Base-by-base conservation (phyloP, 2,113 vertebrate genomes). In the Thinocorus orbignyianus region DNA sequence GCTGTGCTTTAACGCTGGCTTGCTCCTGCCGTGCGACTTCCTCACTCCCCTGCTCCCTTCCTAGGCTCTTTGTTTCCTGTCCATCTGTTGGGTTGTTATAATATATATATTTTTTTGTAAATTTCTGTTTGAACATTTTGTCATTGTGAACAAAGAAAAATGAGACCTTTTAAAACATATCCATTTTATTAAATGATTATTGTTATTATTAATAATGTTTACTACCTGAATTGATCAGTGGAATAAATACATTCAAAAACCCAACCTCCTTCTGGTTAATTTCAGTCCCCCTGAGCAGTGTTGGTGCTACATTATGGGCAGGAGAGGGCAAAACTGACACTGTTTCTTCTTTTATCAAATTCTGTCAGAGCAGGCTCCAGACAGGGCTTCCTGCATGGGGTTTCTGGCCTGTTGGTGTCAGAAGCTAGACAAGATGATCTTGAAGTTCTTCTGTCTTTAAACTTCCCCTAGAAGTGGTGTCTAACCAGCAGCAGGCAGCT, bases 121-220 rank as follows among this genome's bases (percentile, higher is more conserved):
- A 97, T 97, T 97, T 97, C 76, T 80, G 96, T 97, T 97, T 44
- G 93, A 96, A 87, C 90, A 76, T 97, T 97, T 97, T 96, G 95
- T 97, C 95, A 84, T 97, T 84, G 97, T 97, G 97, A 96, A 78
- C 81, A 86, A 95, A 95, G 95, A 95, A 95, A 92, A 96, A 78
- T 2, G 14, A 96, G 95, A 93, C 95, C 91, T 96, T 97, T 96
- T 84, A 96, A 93, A 97, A 95, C 92, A 92, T 96, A 95, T 93
- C 96, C 80, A 89, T 97, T 97, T 97, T 97, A 97, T 97, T 97
- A 97, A 97, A 97, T 96, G 92, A 97, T 91, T 88, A 95, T 95
- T 95, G 86, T 96, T 93, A 90, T 90, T 92, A 87, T 74, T 96
- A 97, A 95, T 97, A 96, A 97, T 97, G 96, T 97, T 97, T 97